A percentile compares a stretch with the other conserved stretches of the same genome.
Evolutionary conservation across 1,140 invertebrate genomes (phyloP).

Genomic region (Thalassaphorura encarpata): DNA sequence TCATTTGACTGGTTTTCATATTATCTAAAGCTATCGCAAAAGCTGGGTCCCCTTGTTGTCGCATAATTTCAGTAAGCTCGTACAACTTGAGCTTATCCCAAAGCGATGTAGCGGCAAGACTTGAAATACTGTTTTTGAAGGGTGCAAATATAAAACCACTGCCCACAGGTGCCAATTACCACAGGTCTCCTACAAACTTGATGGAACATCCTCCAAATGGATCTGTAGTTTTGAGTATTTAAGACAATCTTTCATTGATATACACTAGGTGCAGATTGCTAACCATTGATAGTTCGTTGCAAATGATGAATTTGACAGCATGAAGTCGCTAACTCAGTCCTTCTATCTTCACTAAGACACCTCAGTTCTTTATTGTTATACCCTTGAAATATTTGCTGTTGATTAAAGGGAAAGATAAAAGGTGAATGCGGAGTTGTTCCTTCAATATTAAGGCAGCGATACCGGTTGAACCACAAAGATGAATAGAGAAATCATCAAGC

Average conservation of each 20-base stretch:
- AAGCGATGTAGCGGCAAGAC: neutral
- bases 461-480: conserved; percentile 34
- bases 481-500: conserved; percentile 3
- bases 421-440: conserved; percentile 35
- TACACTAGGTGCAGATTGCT: conserved; percentile 29
- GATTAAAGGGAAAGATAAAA: conserved; percentile 33
- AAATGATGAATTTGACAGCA: conserved; percentile 35
- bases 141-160: neutral
- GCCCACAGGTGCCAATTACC: conserved; percentile 33
- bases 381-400: too few species aligned
- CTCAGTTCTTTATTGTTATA: conserved; percentile 1
- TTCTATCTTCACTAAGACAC: conserved; percentile 20
- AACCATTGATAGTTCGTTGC: conserved; percentile 39
- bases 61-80: conserved; percentile 15
- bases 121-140: neutral
- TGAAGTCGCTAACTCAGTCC: conserved; percentile 30
- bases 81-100: conserved; percentile 5
- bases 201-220: conserved; percentile 31
- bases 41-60: conserved; percentile 3
- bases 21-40: conserved; percentile 15
- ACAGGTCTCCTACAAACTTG: conserved; percentile 30
- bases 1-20: conserved; percentile 12
- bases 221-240: conserved; percentile 34
- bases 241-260: conserved; percentile 33
- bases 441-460: conserved; percentile 36